Base-by-base conservation (phyloP, 2,113 vertebrate genomes). In the Phycodurus eques region DNA sequence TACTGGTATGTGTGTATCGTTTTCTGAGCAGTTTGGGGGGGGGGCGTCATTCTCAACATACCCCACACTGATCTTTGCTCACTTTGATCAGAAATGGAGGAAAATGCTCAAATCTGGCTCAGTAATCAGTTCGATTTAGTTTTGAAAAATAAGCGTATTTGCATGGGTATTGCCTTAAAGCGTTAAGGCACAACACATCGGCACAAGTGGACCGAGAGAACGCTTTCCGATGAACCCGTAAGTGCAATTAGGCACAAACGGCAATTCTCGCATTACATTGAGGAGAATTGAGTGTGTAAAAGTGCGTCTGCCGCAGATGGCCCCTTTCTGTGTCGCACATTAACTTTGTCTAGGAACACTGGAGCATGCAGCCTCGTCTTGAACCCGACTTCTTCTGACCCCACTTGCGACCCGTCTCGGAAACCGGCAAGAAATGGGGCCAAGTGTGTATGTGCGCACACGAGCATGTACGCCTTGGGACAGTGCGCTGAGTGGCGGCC, bases 181-280 rank as follows among this genome's bases (percentile, higher is more conserved):
- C 57, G 7, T 15, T 7, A 33, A 14, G 57, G 11, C 57, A 14
- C 59, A 1, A 33, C 59, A 35, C 33, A 60, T 5, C 12, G 13
- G 27, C 59, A 33, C 59, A 88, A 85, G 80, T 76, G 80, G 87
- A 90, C 90, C 84, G 77, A 71, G 79, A 78, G 80, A 78, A 70
- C 68, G 84, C 74, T 85, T 89, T 79, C 81, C 85, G 79, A 87
- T 81, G 85, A 88, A 89, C 83, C 80, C 84, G 89, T 88, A 85
- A 66, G 73, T 80, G 74, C 82, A 82, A 85, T 86, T 79, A 75
- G 61, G 81, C 63, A 63, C 80, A 87, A 88, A 81, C 51, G 51
- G 35, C 1, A 74, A 71, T 27, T 27, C 27, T 27, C 27, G 27
- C 27, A 27, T 27, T 77, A 65, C 2, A 7, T n/a, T 62, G 31